A percentile compares a stretch with the other conserved stretches of the same genome.
Conservation (phyloP, 2,113 vertebrate genomes). For the Aix galericulata region DNA sequence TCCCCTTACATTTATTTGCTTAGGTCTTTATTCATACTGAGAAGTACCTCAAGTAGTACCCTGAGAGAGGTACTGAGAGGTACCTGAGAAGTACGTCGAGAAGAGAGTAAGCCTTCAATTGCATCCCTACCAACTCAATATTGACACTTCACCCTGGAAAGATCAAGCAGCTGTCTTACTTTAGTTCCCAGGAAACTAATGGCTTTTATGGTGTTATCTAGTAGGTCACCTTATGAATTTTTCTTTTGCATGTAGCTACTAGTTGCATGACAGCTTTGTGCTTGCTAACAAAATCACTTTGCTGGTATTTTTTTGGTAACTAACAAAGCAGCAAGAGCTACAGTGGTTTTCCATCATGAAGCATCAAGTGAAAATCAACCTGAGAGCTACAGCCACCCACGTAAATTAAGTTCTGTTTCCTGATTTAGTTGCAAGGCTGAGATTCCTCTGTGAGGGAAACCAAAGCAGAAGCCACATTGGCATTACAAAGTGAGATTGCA, state of each 20-base stretch:
- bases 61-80: too few relatives aligned
- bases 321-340: background rate
- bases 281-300: background rate
- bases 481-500: background rate
- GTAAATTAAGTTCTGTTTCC: background rate
- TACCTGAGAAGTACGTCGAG: background rate
- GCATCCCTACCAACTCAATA: background rate
- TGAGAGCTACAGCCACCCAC: background rate
- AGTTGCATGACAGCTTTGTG: background rate
- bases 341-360: background rate
- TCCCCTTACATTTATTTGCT: background rate
- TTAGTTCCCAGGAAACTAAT: background rate
- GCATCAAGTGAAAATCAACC: background rate
- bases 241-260: background rate
- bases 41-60: background rate
- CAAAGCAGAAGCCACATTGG: background rate
- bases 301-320: background rate
- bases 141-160: background rate
- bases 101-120: background rate
- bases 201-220: too few relatives aligned
- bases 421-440: background rate
- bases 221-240: background rate
- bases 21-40: background rate
- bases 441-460: background rate
- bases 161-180: too few relatives aligned